Evolutionary conservation across 2,113 vertebrate genomes (phyloP), one percentile per base, ranked within the genome.

Genomic region (Callopanchax toddi): DNA sequence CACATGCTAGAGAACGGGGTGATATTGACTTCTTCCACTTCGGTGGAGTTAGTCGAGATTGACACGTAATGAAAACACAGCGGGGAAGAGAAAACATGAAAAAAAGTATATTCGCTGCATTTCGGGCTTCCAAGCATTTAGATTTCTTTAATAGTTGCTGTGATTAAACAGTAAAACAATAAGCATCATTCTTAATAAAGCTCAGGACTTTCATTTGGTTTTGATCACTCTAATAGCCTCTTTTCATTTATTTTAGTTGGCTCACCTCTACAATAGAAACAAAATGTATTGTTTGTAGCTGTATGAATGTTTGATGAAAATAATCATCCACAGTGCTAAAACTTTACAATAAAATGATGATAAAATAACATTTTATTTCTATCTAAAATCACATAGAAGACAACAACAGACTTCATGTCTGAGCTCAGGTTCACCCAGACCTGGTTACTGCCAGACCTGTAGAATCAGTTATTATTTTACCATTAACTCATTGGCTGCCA

Each of bases 1-100:
- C 81, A 82, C 76, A 78, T 84, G 76, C 67, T 74, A 76, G 72
- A 79, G 78, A 90, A 60, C 69, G 64, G 78, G 80, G 64, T 63
- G 60, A 77, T 90, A 91, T 91, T 88, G 86, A 87, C 86, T 82
- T 79, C 79, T 93, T 92, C 82, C 83, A 85, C 86, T 82, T 86
- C 81, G 86, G 43, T 84, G 84, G 81, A 91, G 78, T 81, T 64
- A 16, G 68, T 63, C 18, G 49, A 85, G 78, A 90, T 91, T 88
- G 89, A 76, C 87, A 89, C 67, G 87, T 84, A 89, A 89, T 90
- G 85, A 87, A 83, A 86, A 74, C 60, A 17, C 63, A 80, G 64
- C 45, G 20, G 67, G 79, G 44, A 51, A 58, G 64, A 40, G 17
- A 76, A 78, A 60, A 66, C 48, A 45, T 66, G 56, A 23, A 64